Evolutionary conservation across 2,888 invertebrate species (phyloP), one percentile per base, ranked within the genome.

Genomic region (Epiblema foenella): DNA sequence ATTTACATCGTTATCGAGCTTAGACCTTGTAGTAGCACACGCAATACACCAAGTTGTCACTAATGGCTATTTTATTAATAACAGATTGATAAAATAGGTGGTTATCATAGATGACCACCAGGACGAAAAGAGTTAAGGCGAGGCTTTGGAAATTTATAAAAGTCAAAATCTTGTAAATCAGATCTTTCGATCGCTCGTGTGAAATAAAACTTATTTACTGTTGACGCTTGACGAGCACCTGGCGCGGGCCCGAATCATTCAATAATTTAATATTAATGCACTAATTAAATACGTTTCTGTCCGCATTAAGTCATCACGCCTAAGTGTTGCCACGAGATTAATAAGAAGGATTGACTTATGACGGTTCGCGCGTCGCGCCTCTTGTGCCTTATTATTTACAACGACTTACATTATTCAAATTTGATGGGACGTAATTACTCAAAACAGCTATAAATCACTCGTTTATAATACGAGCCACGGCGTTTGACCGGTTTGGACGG

Each of bases 381-480:
- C 86, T 82, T 79, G 80, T 81, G 80, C 83, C 83, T 87, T 88
- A 77, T 80, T 79, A 89, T 91, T 91, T 91, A 90, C 88, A 86
- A 89, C 85, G 85, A 88, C 85, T 87, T 85, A 85, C 87, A 89
- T 91, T 93, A 93, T 92, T 92, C 89, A 92, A 92, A 92, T 92
- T 92, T 91, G 91, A 93, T 93, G 91, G 89, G 90, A 89, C 89
- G 88, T 91, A 88, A 93, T 93, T 91, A 92, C 87, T 92, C 92
- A 91, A 89, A 91, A 90, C 89, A 90, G 77, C 80, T 83, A 92
- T 93, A 93, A 93, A 93, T 93, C 91, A 93, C 86, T 81, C 77
- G 83, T 83, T 88, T 88, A 89, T 89, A 89, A 90, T 86, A 72
- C 69, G 65, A 59, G 60, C 54, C 68, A 59, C 82, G 84, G 79